phyloP scores from a whole-genome alignment of 2,113 vertebrate genomes.

The Probosciger aterrimus region DNA sequence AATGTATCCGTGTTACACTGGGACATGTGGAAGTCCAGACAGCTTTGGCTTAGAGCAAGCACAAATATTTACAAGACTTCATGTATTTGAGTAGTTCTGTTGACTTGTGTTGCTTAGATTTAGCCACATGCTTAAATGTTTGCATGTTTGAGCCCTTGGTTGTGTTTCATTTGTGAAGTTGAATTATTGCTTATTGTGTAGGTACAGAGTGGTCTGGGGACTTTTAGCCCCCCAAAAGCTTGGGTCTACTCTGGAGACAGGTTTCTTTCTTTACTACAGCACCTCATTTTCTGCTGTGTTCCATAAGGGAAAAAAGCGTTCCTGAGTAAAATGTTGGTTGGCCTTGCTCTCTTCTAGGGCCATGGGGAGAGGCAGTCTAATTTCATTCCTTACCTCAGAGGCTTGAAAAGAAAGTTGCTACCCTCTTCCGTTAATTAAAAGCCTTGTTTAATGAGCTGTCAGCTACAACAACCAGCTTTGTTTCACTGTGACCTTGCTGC shows the following conservation, averaged over 20 bases:
- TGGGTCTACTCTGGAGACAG: neutral
- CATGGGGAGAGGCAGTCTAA: neutral
- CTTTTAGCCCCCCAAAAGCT: neutral
- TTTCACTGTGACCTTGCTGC: neutral
- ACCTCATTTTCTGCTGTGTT: neutral
- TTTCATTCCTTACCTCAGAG: neutral
- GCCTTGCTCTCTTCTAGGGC: neutral
- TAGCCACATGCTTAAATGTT: neutral
- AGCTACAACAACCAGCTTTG: neutral
- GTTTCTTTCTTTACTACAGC: neutral
- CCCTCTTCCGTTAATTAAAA: neutral
- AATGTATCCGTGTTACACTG: neutral
- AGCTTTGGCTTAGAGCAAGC: neutral
- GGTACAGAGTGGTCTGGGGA: neutral
- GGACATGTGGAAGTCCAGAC: neutral
- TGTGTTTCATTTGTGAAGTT: neutral
- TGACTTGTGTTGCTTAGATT: neutral
- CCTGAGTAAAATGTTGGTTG: neutral
- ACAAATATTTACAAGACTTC: neutral
- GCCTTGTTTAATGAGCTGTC: neutral
- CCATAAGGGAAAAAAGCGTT: neutral
- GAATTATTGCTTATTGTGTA: neutral
- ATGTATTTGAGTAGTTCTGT: neutral
- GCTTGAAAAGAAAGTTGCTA: neutral
- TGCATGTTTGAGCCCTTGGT: neutral